Evolutionary conservation across 2,888 invertebrate genomes (phyloP).

Genomic region (Cataglyphis rosenhaueri): DNA sequence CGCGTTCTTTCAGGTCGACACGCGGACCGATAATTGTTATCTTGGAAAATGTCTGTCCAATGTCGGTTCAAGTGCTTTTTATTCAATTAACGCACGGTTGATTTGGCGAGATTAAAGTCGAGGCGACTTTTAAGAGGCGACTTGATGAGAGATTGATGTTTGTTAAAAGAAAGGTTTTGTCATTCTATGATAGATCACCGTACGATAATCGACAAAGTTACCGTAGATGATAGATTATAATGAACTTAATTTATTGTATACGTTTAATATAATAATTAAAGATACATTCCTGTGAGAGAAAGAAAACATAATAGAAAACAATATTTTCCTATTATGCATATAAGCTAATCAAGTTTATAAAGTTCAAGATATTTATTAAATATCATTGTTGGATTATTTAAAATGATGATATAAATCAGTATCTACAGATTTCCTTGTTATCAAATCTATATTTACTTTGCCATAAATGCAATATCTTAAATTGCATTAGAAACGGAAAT

Average conservation of each 20-base stretch:
- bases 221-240: neutral
- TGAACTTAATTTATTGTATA: neutral
- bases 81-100: slow-evolving; percentile 29
- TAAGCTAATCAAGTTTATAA: slow-evolving; percentile 4
- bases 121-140: neutral
- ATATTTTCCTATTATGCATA: neutral
- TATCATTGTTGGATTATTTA: neutral
- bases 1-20: slow-evolving; percentile 33
- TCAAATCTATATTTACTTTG: neutral
- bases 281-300: neutral
- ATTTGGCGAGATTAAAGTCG: slow-evolving; percentile 30
- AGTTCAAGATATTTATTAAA: neutral
- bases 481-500: slow-evolving; percentile 20
- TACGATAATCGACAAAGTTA: neutral
- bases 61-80: slow-evolving; percentile 23
- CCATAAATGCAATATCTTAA: neutral
- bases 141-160: neutral
- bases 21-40: slow-evolving; percentile 27
- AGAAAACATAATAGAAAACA: neutral
- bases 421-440: neutral
- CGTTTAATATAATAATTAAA: slow-evolving; percentile 10
- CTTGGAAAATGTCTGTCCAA: slow-evolving; percentile 22
- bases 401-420: slow-evolving; percentile 17
- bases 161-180: slow-evolving; percentile 7
- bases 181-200: neutral